Base-by-base conservation (phyloP, 2,888 invertebrate species). In the Leistus spinibarbis region DNA sequence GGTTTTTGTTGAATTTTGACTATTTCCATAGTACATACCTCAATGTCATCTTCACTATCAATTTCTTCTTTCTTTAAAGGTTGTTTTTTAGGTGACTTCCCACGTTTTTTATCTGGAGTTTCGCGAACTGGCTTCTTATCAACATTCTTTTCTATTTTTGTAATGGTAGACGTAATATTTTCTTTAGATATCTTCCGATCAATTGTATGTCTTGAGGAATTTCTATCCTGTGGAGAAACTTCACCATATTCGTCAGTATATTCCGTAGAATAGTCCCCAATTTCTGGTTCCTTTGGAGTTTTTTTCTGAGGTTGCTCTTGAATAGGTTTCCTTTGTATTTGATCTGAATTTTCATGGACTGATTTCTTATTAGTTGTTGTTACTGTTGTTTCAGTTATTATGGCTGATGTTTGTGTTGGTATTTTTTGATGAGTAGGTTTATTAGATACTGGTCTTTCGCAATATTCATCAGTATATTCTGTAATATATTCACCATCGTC, bases 401-500 rank as follows among this genome's bases (percentile, higher is more conserved):
- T 10, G 7, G 19, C 13, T 27, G 40, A 27, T 60, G 20, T 24
- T 40, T 69, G 24, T 62, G 24, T 69, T 16, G 69, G 24, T 17
- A 23, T 27, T 24, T 62, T 69, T 40, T 40, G 10, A 24, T 40
- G 27, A 16, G 19, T 22, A 20, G 60, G 60, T 17, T 16, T 60
- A 5, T 17, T 60, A 20, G 60, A 60, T 57, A 57, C 57, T 54
- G 70, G 76, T 60, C 62, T 27, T 62, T 78, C 78, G n/a, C 77
- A 78, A 76, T 79, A 81, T 76, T 81, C 77, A 69, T 79, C 78
- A 27, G 76, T 79, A 66, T 81, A 80, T 77, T 81, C 81, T 62
- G 60, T 77, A 57, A 69, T 69, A 20, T 69, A 54, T 69, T 74
- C 20, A 23, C 54, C 67, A 68, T 77, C 40, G 54, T 77, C 73